Conservation (phyloP, 2,797 vertebrate genomes). For the Chaenodraco wilsoni region DNA sequence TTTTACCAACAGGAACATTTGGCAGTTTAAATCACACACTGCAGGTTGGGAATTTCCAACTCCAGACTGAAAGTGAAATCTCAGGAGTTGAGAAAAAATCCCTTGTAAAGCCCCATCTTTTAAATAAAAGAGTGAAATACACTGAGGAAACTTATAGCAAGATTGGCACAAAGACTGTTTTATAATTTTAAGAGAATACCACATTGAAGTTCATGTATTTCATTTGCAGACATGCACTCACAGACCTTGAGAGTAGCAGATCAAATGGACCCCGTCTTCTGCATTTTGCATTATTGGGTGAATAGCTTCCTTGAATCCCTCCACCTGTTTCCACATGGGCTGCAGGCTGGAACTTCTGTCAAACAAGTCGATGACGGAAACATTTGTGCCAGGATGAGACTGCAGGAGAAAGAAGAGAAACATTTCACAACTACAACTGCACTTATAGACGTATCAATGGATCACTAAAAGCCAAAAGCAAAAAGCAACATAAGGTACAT, state of each 20-base stretch:
- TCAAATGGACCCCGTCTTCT: constrained; percentile 88
- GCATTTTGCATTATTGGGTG: constrained; percentile 92
- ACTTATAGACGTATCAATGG: no score
- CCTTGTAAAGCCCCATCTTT: not conserved
- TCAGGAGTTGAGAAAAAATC: constrained; percentile 3
- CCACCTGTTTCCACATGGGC: constrained; percentile 93
- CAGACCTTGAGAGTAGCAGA: constrained; percentile 93
- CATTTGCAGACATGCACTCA: constrained; percentile 7
- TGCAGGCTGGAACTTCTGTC: constrained; percentile 88
- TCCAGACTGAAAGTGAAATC: not conserved
- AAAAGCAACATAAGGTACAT: no score
- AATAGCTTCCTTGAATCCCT: constrained; percentile 89
- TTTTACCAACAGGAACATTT: constrained; percentile 1
- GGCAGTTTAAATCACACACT: not conserved
- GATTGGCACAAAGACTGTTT: constrained; percentile 6
- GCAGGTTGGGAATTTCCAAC: constrained; percentile 14
- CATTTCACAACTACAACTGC: not conserved
- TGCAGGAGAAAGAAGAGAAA: constrained; percentile 59
- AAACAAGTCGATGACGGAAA: constrained; percentile 91
- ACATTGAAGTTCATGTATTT: constrained; percentile 6
- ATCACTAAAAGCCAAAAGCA: no score
- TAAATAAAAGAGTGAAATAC: not conserved
- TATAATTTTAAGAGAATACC: constrained; percentile 26
- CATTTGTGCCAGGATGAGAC: constrained; percentile 91
- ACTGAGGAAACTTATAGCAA: not conserved